Evolutionary conservation across 1,140 invertebrate species (phyloP), one percentile per base, ranked within the genome.

Genomic region (Bombus huntii): DNA sequence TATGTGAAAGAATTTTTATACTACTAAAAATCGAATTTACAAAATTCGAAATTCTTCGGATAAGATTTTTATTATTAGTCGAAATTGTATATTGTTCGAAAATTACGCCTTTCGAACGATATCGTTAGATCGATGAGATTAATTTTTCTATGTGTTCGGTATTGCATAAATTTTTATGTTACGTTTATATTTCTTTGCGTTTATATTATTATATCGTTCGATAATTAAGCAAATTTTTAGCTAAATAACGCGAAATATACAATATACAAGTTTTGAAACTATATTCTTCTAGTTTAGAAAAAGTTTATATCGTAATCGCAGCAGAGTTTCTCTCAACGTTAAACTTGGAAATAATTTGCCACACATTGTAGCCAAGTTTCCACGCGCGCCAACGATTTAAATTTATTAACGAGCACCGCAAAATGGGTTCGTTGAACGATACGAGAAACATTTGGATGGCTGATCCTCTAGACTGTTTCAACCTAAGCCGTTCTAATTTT

Each of bases 391-490:
- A 13, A 42, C 70, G 31, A 31, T 59, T 31, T 42, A 37, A 53
- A 34, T 84, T 59, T 76, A 31, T 78, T 57, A 78, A 59, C 44
- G 44, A 15, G 53, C 72, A 31, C 34, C 73, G 42, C 42, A 34
- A 47, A 76, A 76, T 31, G 65, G 53, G 82, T 84, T 84, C 82
- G 66, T 59, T 71, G 82, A 83, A 68, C 76, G 74, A 83, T 44
- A 47, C 65, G 15, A n/a, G 34, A 75, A 83, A 66, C 74, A 66
- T 34, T 83, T 83, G 25, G 59, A 83, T n/a, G 57, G 71, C 25
- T 62, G 34, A 47, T 65, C 72, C 72, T 34, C n/a, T 39, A 65
- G 13, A 74, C 31, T 28, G n/a, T 47, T n/a, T 44, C 31, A 37
- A 81, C 57, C 18, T 53, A n/a, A 74, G 31, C 5, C 34, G 44